Evolutionary conservation across 2,113 vertebrate genomes (phyloP), one percentile per base, ranked within the genome.

Genomic region (Percopsis transmontana): DNA sequence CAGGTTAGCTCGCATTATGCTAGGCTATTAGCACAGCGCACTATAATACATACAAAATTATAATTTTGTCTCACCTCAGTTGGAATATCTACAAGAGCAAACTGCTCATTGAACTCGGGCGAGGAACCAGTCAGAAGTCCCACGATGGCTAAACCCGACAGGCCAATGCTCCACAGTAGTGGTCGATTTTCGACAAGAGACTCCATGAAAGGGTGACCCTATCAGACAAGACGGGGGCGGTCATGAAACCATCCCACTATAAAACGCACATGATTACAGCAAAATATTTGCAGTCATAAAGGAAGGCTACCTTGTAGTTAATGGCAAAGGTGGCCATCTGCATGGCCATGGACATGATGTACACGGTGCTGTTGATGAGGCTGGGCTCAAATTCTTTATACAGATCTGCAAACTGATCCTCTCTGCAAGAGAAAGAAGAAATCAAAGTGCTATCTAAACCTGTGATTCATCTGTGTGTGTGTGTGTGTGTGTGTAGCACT

Each of bases 301-400:
- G 10, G 52, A 48, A 27, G 23, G 69, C 69, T 86, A 96, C 97
- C 95, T 98, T 99, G 87, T 99, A 99, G 88, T 99, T 99, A 88
- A 99, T 98, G 48, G 96, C 97, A 13, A 99, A 99, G 0, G 97
- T 99, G 65, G 95, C 96, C 91, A 97, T 97, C 79, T 99, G 97
- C 96, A 97, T 98, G 21, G 97, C 96, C 96, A 99, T 96, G 3
- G 97, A 96, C 95, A 99, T 98, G 77, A 99, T 97, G 81, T 99
- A 99, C 47, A 99, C 96, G 0, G 97, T 99, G 88, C 97, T 99
- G 92, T 98, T 99, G 53, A 99, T 96, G 14, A 99, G 88, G 76
- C 93, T 98, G 0, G 97, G 97, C 90, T 97, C 97, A 74, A 99
- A 99, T 56, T 97, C 97, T 88, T 96, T 97, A 85, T 95, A 95